Percentiles rank a stretch among this genome's conserved stretches.
Conservation (phyloP, 2,113 vertebrate genomes). For the Misgurnus mizolepis region DNA sequence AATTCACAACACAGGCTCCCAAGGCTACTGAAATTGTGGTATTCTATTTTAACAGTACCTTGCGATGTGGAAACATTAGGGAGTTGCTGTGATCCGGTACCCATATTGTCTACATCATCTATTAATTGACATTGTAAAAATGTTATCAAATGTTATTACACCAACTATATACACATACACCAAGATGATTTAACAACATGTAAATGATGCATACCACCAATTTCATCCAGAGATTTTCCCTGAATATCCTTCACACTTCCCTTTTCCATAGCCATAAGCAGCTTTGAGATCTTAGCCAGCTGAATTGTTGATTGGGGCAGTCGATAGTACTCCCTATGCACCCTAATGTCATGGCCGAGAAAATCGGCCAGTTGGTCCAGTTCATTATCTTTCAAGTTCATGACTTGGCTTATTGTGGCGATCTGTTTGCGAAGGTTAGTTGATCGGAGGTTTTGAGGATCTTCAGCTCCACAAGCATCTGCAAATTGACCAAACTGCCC, state of each 20-base stretch:
- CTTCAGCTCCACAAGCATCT: constrained; percentile 30
- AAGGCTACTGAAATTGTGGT: too few species aligned
- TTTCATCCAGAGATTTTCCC: constrained; percentile 44
- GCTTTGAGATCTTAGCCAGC: constrained; percentile 42
- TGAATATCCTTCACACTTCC: constrained; percentile 29
- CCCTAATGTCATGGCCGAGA: constrained; percentile 40
- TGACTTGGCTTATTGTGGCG: constrained; percentile 42
- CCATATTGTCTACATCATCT: background rate
- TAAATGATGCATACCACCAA: constrained; percentile 28
- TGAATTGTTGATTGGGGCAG: constrained; percentile 41
- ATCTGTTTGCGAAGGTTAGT: constrained; percentile 36
- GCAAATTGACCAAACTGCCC: constrained; percentile 25
- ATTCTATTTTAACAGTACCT: constrained; percentile 19
- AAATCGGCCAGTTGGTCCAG: constrained; percentile 38
- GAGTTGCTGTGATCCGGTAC: constrained; percentile 16
- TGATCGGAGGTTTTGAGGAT: constrained; percentile 40
- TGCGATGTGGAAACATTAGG: constrained; percentile 28
- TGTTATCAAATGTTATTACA: background rate
- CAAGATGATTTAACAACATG: constrained; percentile 14
- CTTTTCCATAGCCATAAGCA: constrained; percentile 44
- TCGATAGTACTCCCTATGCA: constrained; percentile 44
- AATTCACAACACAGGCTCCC: background rate
- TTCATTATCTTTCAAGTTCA: constrained; percentile 47
- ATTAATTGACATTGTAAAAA: background rate
- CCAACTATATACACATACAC: background rate